These are phyloP conservation scores for Centropus bengalensis DNA, from an alignment of 2,113 vertebrate species.

Conservation along the genomic window DNA sequence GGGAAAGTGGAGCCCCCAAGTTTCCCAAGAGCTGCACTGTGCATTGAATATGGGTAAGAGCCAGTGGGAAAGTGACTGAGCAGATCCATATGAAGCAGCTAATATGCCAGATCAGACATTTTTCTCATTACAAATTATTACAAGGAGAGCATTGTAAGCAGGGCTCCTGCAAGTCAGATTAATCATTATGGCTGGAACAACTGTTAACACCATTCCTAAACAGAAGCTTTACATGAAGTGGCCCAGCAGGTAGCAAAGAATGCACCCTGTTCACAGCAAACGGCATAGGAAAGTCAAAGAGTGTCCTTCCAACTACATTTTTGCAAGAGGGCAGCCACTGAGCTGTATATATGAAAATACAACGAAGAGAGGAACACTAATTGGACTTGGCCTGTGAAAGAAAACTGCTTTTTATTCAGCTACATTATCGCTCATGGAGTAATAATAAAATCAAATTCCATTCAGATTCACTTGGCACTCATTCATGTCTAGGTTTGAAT, in stretches of 20 bases:
- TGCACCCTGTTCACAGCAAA: accelerated
- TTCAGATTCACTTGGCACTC: neutral
- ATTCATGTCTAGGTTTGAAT: neutral
- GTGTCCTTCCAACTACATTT: neutral
- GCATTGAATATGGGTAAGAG: neutral
- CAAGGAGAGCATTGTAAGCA: neutral
- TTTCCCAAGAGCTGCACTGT: neutral
- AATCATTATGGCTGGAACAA: neutral
- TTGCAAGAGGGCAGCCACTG: neutral
- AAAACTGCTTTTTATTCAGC: neutral
- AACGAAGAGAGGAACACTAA: neutral
- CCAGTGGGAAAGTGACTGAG: accelerated
- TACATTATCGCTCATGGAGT: neutral
- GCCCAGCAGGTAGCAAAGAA: neutral
- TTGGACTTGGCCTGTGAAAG: neutral
- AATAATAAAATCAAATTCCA: neutral
- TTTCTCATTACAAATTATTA: neutral
- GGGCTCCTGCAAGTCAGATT: neutral
- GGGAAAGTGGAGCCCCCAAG: neutral
- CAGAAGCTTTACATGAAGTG: neutral
- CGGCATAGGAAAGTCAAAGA: neutral
- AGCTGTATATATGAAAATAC: neutral
- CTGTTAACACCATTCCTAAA: neutral
- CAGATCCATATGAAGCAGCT: neutral
- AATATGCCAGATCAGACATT: neutral